Evolutionary conservation across 2,888 invertebrate species (phyloP).

Genomic region (Mythimna vitellina): DNA sequence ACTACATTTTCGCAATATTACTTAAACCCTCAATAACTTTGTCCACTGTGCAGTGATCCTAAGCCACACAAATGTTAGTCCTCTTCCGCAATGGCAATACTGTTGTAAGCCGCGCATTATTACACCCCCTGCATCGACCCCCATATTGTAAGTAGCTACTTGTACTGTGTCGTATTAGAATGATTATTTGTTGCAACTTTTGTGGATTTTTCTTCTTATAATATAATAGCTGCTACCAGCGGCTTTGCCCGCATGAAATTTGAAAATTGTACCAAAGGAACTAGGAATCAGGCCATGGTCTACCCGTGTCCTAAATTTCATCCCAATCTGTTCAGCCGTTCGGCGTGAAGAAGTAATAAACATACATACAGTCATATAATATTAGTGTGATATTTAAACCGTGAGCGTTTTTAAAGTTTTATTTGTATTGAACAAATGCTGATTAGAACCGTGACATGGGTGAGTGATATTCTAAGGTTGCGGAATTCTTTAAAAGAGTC

Average conservation of each 20-base stretch:
- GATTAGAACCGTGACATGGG: too few relatives aligned
- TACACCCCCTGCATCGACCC: conserved; percentile 59
- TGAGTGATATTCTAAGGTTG: too few relatives aligned
- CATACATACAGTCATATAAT: too few relatives aligned
- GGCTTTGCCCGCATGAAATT: too few relatives aligned
- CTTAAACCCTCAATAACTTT: conserved; percentile 9
- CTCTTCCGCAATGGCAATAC: conserved; percentile 60
- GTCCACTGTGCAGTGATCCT: conserved; percentile 41
- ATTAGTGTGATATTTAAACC: neutral
- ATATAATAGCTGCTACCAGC: too few relatives aligned
- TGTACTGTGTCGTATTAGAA: conserved; percentile 32
- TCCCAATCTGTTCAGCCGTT: too few relatives aligned
- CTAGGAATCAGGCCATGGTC: too few relatives aligned
- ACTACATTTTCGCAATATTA: neutral
- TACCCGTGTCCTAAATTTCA: too few relatives aligned
- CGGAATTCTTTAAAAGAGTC: too few relatives aligned
- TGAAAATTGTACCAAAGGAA: too few relatives aligned
- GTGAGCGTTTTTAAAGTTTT: neutral
- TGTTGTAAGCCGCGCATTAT: conserved; percentile 70
- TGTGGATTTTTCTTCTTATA: neutral
- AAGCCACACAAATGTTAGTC: conserved; percentile 59
- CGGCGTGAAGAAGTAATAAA: too few relatives aligned
- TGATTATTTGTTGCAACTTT: conserved; percentile 35
- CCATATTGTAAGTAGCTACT: conserved; percentile 34
- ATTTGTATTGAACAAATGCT: too few relatives aligned